Evolutionary conservation across 1,140 invertebrate genomes (phyloP).

Genomic region (Plodia interpunctella): DNA sequence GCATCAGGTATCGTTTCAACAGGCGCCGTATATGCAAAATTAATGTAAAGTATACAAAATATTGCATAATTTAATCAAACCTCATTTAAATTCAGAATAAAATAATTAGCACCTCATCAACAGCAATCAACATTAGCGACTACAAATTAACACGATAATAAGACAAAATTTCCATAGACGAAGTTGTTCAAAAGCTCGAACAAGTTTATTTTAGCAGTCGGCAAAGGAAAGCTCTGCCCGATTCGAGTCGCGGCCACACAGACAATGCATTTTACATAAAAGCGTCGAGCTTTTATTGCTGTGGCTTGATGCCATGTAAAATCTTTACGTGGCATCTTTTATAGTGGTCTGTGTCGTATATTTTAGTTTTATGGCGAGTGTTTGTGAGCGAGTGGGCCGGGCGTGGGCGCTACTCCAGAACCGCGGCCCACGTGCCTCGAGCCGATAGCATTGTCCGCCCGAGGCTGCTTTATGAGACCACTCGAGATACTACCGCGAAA

Average conservation of each 20-base stretch:
- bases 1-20: too few species aligned
- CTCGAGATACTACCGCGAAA: slow-evolving; percentile 45
- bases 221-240: not conserved
- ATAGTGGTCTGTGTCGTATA: slow-evolving; percentile 50
- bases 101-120: not conserved
- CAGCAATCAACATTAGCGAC: not conserved
- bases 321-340: slow-evolving; percentile 53
- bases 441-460: slow-evolving; percentile 59
- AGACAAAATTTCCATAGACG: not conserved
- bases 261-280: slow-evolving; percentile 62
- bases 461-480: slow-evolving; percentile 55
- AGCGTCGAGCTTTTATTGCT: slow-evolving; percentile 52
- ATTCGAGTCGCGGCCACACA: slow-evolving; percentile 34
- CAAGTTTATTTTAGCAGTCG: not conserved
- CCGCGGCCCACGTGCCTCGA: slow-evolving; percentile 60
- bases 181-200: not conserved
- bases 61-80: not conserved
- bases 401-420: slow-evolving; percentile 69
- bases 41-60: not conserved
- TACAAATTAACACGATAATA: slow-evolving; percentile 1
- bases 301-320: slow-evolving; percentile 45
- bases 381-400: slow-evolving; percentile 38
- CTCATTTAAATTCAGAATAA: not conserved
- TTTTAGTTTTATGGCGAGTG: slow-evolving; percentile 51
- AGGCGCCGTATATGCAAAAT: too few species aligned